These are phyloP conservation scores for Eudyptes chrysolophus DNA, from an alignment of 2,113 vertebrate genomes.

Conservation along the genomic window DNA sequence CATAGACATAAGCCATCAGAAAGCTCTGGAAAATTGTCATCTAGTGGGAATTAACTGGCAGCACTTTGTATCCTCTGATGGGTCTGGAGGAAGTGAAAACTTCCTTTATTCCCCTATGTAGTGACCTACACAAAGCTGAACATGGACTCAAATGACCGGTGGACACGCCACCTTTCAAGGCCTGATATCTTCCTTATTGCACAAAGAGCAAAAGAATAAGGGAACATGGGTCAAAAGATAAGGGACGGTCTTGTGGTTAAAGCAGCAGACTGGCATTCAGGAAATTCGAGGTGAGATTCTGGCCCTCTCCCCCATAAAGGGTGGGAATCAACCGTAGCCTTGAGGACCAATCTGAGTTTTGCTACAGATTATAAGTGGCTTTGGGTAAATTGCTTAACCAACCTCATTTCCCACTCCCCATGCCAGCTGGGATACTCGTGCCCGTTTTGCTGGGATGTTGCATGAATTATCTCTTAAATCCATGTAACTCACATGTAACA, in stretches of 20 bases:
- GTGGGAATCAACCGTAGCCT: neutral
- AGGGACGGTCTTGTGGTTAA: neutral
- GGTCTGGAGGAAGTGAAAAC: neutral
- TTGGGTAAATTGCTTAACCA: neutral
- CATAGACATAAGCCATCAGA: neutral
- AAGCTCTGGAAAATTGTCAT: neutral
- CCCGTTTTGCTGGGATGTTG: neutral
- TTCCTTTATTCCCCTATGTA: neutral
- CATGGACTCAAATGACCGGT: too few species aligned
- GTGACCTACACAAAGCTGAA: neutral
- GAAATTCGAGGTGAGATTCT: neutral
- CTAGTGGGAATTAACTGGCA: neutral
- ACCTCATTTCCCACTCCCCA: neutral
- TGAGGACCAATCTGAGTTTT: neutral
- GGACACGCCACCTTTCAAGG: neutral
- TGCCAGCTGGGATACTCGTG: neutral
- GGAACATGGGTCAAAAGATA: neutral
- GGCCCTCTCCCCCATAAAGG: neutral
- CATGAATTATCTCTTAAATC: neutral
- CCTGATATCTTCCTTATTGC: neutral
- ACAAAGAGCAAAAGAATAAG: neutral
- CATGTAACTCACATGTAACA: neutral
- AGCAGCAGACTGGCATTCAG: neutral
- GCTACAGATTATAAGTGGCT: neutral
- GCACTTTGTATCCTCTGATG: neutral